A percentile compares a stretch with the other conserved stretches of the same genome.
Evolutionary conservation across 1,140 invertebrate genomes (phyloP).

Genomic region (Coenobita brevimanus): DNA sequence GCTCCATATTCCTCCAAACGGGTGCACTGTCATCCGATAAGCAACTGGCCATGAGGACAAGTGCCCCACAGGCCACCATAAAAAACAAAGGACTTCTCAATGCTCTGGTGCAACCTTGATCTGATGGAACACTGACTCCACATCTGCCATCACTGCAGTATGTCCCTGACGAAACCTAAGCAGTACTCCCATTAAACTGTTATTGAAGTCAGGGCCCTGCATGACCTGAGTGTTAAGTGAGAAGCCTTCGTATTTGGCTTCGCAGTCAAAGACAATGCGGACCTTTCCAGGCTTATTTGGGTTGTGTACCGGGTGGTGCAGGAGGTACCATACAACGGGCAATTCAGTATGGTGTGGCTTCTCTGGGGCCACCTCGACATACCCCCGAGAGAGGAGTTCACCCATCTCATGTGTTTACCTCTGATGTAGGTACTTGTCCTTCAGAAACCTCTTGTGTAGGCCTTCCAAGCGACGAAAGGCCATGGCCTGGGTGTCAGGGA

Average conservation of each 20-base stretch:
- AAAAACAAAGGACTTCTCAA: background rate
- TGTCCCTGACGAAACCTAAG: too few relatives aligned
- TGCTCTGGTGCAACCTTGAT: background rate
- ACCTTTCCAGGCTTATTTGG: too few relatives aligned
- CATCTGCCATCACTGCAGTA: too few relatives aligned
- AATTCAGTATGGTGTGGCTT: too few relatives aligned
- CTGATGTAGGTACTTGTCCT: background rate
- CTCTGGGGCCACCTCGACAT: background rate
- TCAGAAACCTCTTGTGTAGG: background rate
- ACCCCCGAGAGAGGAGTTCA: background rate
- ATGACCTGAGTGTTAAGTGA: background rate
- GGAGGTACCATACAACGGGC: too few relatives aligned
- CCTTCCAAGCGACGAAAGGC: background rate
- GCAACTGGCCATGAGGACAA: background rate
- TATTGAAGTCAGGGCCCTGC: background rate
- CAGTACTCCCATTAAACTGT: background rate
- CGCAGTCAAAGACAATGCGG: conserved; percentile 10
- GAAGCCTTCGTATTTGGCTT: background rate
- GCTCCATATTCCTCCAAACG: conserved; percentile 20
- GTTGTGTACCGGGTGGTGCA: too few relatives aligned
- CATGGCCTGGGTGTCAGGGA: background rate
- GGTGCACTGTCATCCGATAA: conserved; percentile 7
- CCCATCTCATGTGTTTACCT: conserved; percentile 1
- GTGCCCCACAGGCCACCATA: conserved; percentile 19
- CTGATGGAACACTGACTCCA: too few relatives aligned